Evolutionary conservation across 2,888 invertebrate genomes (phyloP).

Genomic region (Pristionchus fissidentatus): DNA sequence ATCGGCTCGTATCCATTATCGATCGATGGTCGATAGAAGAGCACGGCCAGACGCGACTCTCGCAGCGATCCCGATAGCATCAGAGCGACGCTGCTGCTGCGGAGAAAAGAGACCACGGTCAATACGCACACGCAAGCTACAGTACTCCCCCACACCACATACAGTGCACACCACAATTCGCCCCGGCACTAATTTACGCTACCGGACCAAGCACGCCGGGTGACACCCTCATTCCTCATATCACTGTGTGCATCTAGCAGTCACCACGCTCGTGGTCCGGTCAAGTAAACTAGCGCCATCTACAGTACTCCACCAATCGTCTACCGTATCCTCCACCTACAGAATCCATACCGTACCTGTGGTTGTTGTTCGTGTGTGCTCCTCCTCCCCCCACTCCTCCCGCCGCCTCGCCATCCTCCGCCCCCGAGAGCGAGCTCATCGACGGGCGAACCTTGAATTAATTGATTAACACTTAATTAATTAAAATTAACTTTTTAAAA

Average conservation of each 20-base stretch:
- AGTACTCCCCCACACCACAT: no score
- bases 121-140: no score
- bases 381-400: background rate
- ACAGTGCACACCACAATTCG: no score
- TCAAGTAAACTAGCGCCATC: background rate
- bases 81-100: no score
- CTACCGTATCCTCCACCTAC: background rate
- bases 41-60: slow-evolving; percentile 20
- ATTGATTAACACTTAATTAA: background rate
- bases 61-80: slow-evolving; percentile 2
- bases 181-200: no score
- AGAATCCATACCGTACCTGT: background rate
- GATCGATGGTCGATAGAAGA: slow-evolving; percentile 19
- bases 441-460: slow-evolving; percentile 40
- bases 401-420: slow-evolving; percentile 3
- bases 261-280: no score
- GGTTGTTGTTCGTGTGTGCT: slow-evolving; percentile 11
- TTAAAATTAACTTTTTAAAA: background rate
- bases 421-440: slow-evolving; percentile 48
- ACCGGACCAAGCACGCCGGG: no score
- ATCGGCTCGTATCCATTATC: slow-evolving; percentile 16
- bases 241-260: no score
- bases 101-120: no score
- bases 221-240: no score
- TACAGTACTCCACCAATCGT: background rate